A percentile compares a stretch with the other conserved stretches of the same genome.
Evolutionary conservation across 2,888 invertebrate species (phyloP).

Genomic region (Drosophila koepferae): DNA sequence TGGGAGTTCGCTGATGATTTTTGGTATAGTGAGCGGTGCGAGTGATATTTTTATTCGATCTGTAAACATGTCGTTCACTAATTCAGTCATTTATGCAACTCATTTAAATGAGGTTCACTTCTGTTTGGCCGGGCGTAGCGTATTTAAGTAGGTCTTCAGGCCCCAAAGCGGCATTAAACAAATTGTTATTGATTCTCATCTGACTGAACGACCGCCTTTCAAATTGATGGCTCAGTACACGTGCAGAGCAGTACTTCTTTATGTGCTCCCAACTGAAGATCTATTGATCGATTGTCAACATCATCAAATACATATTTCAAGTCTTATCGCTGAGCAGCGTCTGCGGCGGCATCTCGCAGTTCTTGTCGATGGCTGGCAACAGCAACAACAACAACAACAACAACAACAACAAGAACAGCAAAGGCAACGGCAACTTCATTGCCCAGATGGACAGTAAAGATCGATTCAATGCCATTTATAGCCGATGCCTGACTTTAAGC

Average conservation of each 20-base stretch:
- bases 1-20: constrained; percentile 11
- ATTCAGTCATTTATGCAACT: constrained; percentile 57
- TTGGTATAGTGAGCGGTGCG: background rate
- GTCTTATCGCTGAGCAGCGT: constrained; percentile 38
- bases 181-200: constrained; percentile 75
- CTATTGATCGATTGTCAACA: constrained; percentile 75
- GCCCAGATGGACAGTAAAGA: constrained; percentile 68
- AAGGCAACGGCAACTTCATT: constrained; percentile 58
- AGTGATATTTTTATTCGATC: constrained; percentile 36
- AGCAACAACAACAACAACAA: constrained; percentile 9
- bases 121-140: constrained; percentile 43
- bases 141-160: constrained; percentile 28
- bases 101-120: constrained; percentile 54
- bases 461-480: constrained; percentile 62
- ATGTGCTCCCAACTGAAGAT: constrained; percentile 67
- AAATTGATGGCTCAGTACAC: constrained; percentile 61
- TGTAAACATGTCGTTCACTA: constrained; percentile 44
- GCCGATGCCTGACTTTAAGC: constrained; percentile 55
- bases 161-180: constrained; percentile 49
- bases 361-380: constrained; percentile 18
- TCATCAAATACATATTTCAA: constrained; percentile 76
- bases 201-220: constrained; percentile 71
- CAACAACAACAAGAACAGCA: background rate
- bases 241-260: constrained; percentile 57
- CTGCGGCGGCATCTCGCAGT: constrained; percentile 47